Base-by-base conservation (phyloP, 2,113 vertebrate species). In the Aegithalos caudatus region DNA sequence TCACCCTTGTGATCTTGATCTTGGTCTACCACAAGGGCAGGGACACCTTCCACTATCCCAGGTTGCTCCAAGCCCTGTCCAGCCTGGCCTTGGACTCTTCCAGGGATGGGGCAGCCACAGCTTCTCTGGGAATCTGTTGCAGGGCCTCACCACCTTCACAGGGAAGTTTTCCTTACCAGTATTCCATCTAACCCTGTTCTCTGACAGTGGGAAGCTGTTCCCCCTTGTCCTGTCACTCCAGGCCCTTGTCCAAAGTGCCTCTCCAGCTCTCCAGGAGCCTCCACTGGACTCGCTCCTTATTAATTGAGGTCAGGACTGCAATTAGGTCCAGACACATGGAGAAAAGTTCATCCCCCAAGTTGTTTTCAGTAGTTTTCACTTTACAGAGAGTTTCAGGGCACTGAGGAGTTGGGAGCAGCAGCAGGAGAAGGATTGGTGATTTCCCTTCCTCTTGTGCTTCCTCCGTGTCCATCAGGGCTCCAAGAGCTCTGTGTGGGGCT, bases 221-320 rank as follows among this genome's bases (percentile, higher is more conserved):
- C 29, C 47, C 18, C 9, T 3, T 53, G 6, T 54, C 24, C 62
- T 48, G 14, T 7, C n/a, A 1, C 17, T 67, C 47, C 37, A 31
- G 4, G 5, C 31, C 48, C 31, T 44, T 81, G 33, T 23, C 33
- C 51, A 2, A 4, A 27, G 29, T 35, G 25, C 25, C 25, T 54
- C 9, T 15, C 45, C 61, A 35, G 47, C 14, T 65, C 40, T 61
- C 33, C 33, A 12, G 62, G 35, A 42, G 47, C 62, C 14, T 40
- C 69, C 24, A 2, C 28, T 51, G 53, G 45, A 29, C n/a, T 82
- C 1, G 0, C 29, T 61, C 47, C 24, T 1, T 8, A 1, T 18
- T 57, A 7, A 25, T 3, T 23, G 64, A 65, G 80, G 38, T 80
- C 69, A 53, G 61, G 50, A 5, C 53, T 88, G 54, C 58, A 79